Percentiles rank a stretch among this genome's conserved stretches.
phyloP scores from a whole-genome alignment of 2,888 invertebrate species.

The Trichacis sp. region DNA sequence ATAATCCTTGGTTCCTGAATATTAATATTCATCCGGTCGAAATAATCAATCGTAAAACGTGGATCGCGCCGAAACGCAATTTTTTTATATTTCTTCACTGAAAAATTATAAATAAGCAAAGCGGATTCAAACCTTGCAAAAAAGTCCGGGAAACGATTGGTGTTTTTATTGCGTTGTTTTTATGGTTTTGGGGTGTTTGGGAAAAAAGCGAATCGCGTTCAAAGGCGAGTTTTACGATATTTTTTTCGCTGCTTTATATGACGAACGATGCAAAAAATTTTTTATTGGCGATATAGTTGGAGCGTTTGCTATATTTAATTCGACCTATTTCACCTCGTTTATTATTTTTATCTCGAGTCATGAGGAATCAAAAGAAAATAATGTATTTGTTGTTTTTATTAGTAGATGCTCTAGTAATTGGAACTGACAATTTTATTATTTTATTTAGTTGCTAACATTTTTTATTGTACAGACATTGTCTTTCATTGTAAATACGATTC shows the following conservation, averaged over 20 bases:
- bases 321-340: constrained; percentile 10
- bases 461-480: too few species aligned
- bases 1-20: too few species aligned
- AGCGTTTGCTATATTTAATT: constrained; percentile 8
- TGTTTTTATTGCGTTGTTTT: background rate
- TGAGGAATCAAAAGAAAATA: background rate
- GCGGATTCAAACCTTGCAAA: background rate
- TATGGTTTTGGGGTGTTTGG: constrained; percentile 2
- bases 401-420: too few species aligned
- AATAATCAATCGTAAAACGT: background rate
- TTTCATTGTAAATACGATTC: too few species aligned
- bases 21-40: background rate
- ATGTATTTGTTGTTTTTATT: too few species aligned
- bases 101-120: background rate
- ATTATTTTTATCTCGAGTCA: background rate
- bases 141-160: constrained; percentile 5
- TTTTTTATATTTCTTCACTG: background rate
- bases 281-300: constrained; percentile 9
- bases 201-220: background rate
- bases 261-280: background rate
- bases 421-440: too few species aligned
- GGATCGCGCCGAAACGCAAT: background rate
- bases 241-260: constrained; percentile 9
- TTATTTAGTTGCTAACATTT: too few species aligned
- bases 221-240: background rate